Percentiles rank a stretch among this genome's conserved stretches.
Conservation (phyloP, 2,888 invertebrate genomes). For the Noctua fimbriata region DNA sequence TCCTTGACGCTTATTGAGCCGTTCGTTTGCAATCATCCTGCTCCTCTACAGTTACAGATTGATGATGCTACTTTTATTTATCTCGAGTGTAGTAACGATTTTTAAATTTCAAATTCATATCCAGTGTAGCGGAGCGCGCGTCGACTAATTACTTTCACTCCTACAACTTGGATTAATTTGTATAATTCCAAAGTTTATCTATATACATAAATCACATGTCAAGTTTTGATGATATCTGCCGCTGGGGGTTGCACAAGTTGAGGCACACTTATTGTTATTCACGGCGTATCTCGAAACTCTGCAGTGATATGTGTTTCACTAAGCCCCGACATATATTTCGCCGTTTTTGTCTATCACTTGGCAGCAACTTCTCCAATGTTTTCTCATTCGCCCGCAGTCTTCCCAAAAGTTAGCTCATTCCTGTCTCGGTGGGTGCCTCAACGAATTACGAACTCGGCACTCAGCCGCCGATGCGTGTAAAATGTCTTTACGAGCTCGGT, state of each 20-base stretch:
- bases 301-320: conserved; percentile 81
- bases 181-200: conserved; percentile 73
- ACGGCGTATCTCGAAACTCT: conserved; percentile 80
- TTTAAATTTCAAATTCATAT: conserved; percentile 36
- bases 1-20: conserved; percentile 81
- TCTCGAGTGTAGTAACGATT: conserved; percentile 35
- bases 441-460: conserved; percentile 85
- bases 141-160: conserved; percentile 68
- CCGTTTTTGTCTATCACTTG: conserved; percentile 86
- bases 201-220: conserved; percentile 74
- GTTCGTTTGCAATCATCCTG: conserved; percentile 73
- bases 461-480: conserved; percentile 87
- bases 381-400: conserved; percentile 85
- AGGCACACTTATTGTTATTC: conserved; percentile 80
- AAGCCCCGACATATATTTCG: conserved; percentile 83
- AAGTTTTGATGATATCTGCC: conserved; percentile 74
- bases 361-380: conserved; percentile 86
- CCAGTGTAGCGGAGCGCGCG: conserved; percentile 13
- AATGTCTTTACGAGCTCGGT: conserved; percentile 84
- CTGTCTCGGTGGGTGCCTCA: conserved; percentile 83
- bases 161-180: conserved; percentile 71
- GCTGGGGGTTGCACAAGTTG: conserved; percentile 75
- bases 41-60: conserved; percentile 62
- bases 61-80: conserved; percentile 59
- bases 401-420: conserved; percentile 86